phyloP scores from a whole-genome alignment of 2,113 vertebrate species.

The Semnopithecus entellus region DNA sequence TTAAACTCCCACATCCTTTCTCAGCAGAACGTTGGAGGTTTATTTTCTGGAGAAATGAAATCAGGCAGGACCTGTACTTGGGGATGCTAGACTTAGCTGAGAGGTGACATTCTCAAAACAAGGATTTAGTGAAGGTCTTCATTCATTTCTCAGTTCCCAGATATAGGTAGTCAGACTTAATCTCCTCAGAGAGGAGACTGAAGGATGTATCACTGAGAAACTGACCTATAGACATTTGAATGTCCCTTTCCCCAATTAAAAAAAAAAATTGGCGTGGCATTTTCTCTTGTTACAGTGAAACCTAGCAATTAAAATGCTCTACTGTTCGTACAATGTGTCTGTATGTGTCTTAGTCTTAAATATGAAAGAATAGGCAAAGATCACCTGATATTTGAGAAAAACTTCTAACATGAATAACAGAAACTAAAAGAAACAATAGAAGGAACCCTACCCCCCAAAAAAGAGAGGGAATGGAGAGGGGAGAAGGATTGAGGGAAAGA shows the following conservation, averaged over 20 bases:
- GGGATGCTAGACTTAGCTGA: not conserved
- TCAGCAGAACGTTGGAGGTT: constrained; percentile 17
- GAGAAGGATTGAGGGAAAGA: not conserved
- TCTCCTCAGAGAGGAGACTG: not conserved
- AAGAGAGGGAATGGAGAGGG: not conserved
- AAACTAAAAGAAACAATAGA: not conserved
- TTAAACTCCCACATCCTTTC: not conserved
- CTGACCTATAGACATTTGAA: not conserved
- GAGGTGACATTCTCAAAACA: not conserved
- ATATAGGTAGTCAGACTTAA: not conserved
- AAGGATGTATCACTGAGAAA: not conserved
- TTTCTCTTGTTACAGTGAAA: not conserved
- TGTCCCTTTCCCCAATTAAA: not conserved
- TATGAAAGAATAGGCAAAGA: not conserved
- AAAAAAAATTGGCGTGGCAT: not conserved
- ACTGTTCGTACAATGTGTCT: not conserved
- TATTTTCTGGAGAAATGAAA: constrained; percentile 26
- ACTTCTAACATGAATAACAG: not conserved
- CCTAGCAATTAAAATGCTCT: not conserved
- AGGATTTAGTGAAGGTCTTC: not conserved
- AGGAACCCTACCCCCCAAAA: not conserved
- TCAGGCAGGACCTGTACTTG: not conserved
- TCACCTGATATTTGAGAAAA: not conserved
- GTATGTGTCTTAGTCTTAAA: not conserved
- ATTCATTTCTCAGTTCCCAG: not conserved